phyloP scores from a whole-genome alignment of 2,113 vertebrate species.

The Paramormyrops kingsleyae region DNA sequence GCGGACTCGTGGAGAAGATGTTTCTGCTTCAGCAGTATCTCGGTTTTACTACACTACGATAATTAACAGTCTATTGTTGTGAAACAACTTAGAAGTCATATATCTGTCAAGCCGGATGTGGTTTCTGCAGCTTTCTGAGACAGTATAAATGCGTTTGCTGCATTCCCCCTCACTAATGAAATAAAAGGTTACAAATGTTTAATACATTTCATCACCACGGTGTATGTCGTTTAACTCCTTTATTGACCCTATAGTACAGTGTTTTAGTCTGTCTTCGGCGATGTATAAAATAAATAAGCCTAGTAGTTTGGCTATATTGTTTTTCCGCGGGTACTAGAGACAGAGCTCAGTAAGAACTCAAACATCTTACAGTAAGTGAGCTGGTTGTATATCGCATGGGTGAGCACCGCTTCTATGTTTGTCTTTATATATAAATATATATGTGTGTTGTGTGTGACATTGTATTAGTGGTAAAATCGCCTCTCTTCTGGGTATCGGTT shows the following conservation, averaged over 20 bases:
- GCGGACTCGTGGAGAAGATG: neutral
- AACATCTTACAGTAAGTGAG: neutral
- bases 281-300: neutral
- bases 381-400: neutral
- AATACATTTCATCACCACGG: neutral
- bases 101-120: neutral
- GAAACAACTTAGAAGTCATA: neutral
- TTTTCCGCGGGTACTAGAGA: neutral
- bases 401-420: neutral
- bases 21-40: neutral
- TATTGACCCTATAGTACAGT: neutral
- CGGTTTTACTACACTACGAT: neutral
- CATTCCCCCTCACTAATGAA: neutral
- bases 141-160: neutral
- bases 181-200: neutral
- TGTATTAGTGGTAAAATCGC: neutral
- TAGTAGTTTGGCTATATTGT: neutral
- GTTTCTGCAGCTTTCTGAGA: neutral
- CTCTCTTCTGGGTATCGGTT: neutral
- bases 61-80: neutral
- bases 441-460: neutral
- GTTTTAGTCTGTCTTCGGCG: neutral
- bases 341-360: neutral
- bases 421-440: no score
- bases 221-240: neutral